These are phyloP conservation scores for Semaprochilodus insignis DNA, from an alignment of 2,797 vertebrate species.

Conservation along the genomic window DNA sequence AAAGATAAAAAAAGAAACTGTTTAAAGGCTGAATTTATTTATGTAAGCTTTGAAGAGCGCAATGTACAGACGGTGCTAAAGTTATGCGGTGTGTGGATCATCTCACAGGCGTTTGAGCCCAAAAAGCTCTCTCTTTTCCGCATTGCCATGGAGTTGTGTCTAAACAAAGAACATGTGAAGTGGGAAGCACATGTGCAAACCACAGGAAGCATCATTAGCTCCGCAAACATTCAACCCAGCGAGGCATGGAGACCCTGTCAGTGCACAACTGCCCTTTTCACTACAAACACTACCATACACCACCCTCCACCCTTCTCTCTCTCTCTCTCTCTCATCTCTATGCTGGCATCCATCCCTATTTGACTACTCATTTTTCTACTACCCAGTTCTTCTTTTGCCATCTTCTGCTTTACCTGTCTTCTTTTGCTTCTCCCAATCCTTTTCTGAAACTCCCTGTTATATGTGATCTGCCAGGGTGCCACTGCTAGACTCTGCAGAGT, in stretches of 20 bases:
- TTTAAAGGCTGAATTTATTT: slow-evolving; percentile 3
- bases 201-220: slow-evolving; percentile 73
- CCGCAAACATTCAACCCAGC: slow-evolving; percentile 64
- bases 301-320: neutral
- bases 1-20: neutral
- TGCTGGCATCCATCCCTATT: neutral
- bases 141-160: slow-evolving; percentile 53
- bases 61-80: slow-evolving; percentile 1
- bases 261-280: slow-evolving; percentile 50
- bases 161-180: slow-evolving; percentile 72
- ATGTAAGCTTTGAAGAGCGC: slow-evolving; percentile 1
- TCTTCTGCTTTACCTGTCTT: neutral
- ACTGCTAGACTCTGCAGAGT: neutral
- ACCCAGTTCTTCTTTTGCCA: neutral
- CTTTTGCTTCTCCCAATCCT: neutral
- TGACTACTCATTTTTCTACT: neutral
- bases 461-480: neutral
- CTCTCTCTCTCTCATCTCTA: slow-evolving; percentile 10
- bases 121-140: slow-evolving; percentile 4
- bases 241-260: slow-evolving; percentile 65
- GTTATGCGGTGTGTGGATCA: slow-evolving; percentile 5
- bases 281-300: neutral
- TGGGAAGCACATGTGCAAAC: slow-evolving; percentile 72
- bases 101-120: neutral
- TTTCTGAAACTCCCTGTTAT: neutral